Conservation (phyloP, 2,113 vertebrate species). For the Phalacrocorax aristotelis region DNA sequence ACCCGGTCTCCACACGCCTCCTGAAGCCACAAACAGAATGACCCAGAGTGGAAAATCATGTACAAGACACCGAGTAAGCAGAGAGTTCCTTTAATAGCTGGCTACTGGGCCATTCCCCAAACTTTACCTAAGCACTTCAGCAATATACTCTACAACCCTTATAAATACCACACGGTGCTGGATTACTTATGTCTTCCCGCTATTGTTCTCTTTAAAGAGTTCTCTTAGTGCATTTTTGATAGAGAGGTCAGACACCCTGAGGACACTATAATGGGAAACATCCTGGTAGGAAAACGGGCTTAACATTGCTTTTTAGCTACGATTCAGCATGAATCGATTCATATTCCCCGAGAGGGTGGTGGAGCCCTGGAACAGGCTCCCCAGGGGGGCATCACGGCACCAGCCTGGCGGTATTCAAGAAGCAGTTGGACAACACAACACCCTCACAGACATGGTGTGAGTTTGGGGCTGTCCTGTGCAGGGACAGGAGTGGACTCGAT, state of each 20-base stretch:
- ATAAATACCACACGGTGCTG: rapidly evolving
- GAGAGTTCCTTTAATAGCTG: not conserved
- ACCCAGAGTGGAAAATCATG: not conserved
- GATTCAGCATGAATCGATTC: too few species aligned
- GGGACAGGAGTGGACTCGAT: too few species aligned
- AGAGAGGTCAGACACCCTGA: not conserved
- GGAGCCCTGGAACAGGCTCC: too few species aligned
- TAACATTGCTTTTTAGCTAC: not conserved
- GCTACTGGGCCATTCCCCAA: not conserved
- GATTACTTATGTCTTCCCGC: not conserved
- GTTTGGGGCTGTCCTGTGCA: too few species aligned
- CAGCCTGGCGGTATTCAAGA: too few species aligned
- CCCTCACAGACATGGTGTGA: too few species aligned
- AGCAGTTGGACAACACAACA: too few species aligned
- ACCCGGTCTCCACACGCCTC: not conserved
- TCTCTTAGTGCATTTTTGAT: not conserved
- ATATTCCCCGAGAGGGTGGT: too few species aligned
- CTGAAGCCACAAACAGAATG: not conserved
- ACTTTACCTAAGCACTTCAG: not conserved
- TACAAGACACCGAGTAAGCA: not conserved
- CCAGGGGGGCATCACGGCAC: too few species aligned
- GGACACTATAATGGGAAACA: not conserved
- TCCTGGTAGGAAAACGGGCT: not conserved
- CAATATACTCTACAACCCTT: not conserved
- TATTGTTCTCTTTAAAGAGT: not conserved